Conservation (phyloP, 1,140 invertebrate genomes). For the Drosophila pandora region DNA sequence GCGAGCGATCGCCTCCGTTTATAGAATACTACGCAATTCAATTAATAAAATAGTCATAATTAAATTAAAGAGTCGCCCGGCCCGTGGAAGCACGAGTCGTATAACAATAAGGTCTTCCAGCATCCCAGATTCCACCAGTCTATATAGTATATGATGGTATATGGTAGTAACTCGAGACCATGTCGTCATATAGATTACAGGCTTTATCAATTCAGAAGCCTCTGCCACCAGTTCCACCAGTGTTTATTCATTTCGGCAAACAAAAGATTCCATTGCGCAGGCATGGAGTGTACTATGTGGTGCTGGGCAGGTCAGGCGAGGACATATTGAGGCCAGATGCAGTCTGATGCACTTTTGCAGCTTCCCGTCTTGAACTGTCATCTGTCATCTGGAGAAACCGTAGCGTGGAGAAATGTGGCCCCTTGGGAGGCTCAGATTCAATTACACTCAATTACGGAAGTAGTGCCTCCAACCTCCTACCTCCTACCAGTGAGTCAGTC, state of each 20-base stretch:
- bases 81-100: constrained; percentile 37
- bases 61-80: constrained; percentile 60
- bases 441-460: constrained; percentile 69
- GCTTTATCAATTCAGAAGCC: constrained; percentile 64
- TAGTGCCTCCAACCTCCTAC: background rate
- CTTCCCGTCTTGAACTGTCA: constrained; percentile 60
- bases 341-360: constrained; percentile 63
- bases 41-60: constrained; percentile 79
- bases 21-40: constrained; percentile 64
- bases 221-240: constrained; percentile 1
- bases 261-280: constrained; percentile 53
- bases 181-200: constrained; percentile 60
- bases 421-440: constrained; percentile 41
- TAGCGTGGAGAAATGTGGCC: background rate
- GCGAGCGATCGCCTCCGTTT: constrained; percentile 32
- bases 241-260: constrained; percentile 40
- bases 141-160: constrained; percentile 15
- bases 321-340: constrained; percentile 48
- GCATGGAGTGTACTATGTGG: constrained; percentile 4
- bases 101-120: constrained; percentile 42
- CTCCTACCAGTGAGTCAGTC: constrained; percentile 18
- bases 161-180: constrained; percentile 49
- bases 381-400: constrained; percentile 27
- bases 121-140: background rate
- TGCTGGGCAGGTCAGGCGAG: constrained; percentile 45